Percentiles rank a stretch among this genome's conserved stretches.
These are phyloP conservation scores for Corbicula japonica DNA, from an alignment of 2,888 invertebrate species.

Conservation along the genomic window DNA sequence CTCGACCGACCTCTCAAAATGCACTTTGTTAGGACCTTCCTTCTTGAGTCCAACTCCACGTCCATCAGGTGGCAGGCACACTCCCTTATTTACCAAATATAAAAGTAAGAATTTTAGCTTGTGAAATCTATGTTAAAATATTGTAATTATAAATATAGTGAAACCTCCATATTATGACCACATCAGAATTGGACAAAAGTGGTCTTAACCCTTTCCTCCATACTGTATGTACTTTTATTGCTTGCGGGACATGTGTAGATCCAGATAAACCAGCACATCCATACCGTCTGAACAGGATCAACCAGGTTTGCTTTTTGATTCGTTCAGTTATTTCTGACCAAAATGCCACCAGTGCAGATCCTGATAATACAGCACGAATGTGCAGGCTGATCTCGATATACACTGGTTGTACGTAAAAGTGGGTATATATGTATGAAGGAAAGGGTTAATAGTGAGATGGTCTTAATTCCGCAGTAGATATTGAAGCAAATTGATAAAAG, in stretches of 20 bases:
- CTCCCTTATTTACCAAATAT: conserved; percentile 87
- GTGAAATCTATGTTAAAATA: not conserved
- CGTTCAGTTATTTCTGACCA: too few relatives aligned
- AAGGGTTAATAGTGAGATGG: too few relatives aligned
- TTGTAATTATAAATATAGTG: not conserved
- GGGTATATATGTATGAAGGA: too few relatives aligned
- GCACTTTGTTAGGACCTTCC: conserved; percentile 95
- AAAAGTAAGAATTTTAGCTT: conserved; percentile 75
- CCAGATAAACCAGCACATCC: too few relatives aligned
- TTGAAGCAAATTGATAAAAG: too few relatives aligned
- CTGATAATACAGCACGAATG: too few relatives aligned
- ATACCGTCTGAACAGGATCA: too few relatives aligned
- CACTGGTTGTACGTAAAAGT: too few relatives aligned
- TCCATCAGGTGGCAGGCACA: conserved; percentile 98
- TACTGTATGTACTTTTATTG: not conserved
- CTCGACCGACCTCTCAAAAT: conserved; percentile 89
- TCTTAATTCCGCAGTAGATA: too few relatives aligned
- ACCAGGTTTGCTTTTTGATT: too few relatives aligned
- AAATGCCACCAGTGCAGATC: too few relatives aligned
- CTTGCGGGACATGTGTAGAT: not conserved
- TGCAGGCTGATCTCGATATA: too few relatives aligned
- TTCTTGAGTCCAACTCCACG: conserved; percentile 96
- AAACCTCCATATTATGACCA: not conserved
- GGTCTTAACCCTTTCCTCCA: not conserved
- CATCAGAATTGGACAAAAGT: not conserved